A percentile compares a stretch with the other conserved stretches of the same genome.
phyloP scores from a whole-genome alignment of 1,140 invertebrate species.

The Drosophila erecta region DNA sequence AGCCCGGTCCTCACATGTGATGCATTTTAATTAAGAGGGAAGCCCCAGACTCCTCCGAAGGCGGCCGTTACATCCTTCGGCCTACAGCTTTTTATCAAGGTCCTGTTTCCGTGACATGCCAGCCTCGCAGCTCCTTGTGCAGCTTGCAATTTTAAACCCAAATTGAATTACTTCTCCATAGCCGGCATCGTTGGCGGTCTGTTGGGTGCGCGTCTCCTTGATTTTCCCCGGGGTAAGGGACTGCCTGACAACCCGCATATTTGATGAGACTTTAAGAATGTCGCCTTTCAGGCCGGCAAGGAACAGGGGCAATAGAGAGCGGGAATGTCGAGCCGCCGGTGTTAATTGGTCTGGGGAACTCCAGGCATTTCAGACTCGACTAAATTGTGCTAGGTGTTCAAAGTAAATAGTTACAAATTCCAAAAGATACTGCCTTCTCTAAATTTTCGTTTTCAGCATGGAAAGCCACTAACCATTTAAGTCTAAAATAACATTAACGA shows the following conservation, averaged over 20 bases:
- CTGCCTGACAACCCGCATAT: conserved; percentile 46
- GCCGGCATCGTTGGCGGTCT: conserved; percentile 39
- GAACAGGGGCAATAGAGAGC: conserved; percentile 23
- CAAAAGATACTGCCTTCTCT: not conserved
- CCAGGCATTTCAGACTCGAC: conserved; percentile 17
- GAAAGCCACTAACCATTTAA: too few relatives aligned
- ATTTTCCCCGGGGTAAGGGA: conserved; percentile 13
- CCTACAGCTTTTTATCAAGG: conserved; percentile 35
- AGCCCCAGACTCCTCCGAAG: not conserved
- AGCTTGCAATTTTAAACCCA: conserved; percentile 80
- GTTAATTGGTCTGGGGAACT: conserved; percentile 41
- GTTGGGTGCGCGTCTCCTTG: conserved; percentile 2
- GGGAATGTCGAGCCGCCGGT: conserved; percentile 27
- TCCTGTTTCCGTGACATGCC: conserved; percentile 52
- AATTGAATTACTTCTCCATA: conserved; percentile 71
- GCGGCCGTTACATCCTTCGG: conserved; percentile 3
- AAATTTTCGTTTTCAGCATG: not conserved
- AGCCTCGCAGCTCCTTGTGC: conserved; percentile 19
- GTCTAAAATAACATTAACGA: too few relatives aligned
- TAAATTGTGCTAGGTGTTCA: not conserved
- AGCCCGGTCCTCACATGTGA: conserved; percentile 42
- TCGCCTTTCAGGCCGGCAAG: conserved; percentile 25
- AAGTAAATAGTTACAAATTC: conserved; percentile 1
- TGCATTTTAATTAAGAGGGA: conserved; percentile 79
- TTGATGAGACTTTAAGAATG: conserved; percentile 54